phyloP scores from a whole-genome alignment of 2,797 vertebrate species.

The Sebastes oblongus region DNA sequence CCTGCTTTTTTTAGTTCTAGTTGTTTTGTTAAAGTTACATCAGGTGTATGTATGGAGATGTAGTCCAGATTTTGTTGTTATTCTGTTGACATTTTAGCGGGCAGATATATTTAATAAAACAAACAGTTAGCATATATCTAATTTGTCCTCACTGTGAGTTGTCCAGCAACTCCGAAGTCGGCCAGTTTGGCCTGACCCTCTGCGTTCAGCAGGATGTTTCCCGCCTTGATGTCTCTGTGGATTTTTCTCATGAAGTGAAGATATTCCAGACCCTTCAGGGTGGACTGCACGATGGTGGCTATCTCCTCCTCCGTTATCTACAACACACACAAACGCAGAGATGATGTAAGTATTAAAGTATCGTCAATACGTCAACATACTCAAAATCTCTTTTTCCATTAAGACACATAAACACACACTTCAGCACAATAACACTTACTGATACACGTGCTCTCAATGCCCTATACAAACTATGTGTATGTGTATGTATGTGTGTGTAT shows the following conservation, averaged over 20 bases:
- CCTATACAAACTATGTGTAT: background rate
- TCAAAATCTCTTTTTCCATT: background rate
- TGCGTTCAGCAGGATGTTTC: constrained; percentile 93
- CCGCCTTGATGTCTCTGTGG: constrained; percentile 97
- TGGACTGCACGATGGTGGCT: constrained; percentile 90
- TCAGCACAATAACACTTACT: too few species aligned
- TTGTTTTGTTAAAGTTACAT: background rate
- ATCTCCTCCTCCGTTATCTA: constrained; percentile 95
- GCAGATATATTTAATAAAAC: background rate
- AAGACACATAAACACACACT: background rate
- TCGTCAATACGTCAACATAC: background rate
- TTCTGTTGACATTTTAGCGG: too few species aligned
- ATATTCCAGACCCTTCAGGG: constrained; percentile 93
- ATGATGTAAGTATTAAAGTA: background rate
- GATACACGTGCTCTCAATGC: background rate
- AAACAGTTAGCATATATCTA: background rate
- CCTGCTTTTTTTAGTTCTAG: background rate
- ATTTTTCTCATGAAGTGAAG: constrained; percentile 99
- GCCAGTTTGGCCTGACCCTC: constrained; percentile 96
- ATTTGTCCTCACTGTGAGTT: constrained; percentile 88
- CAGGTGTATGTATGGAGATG: background rate
- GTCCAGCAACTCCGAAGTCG: constrained; percentile 96
- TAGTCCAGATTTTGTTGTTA: too few species aligned
- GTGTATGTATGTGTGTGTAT: too few species aligned
- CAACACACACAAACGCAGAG: background rate